phyloP scores from a whole-genome alignment of 1,140 invertebrate species.

The Drosophila malerkotliana region DNA sequence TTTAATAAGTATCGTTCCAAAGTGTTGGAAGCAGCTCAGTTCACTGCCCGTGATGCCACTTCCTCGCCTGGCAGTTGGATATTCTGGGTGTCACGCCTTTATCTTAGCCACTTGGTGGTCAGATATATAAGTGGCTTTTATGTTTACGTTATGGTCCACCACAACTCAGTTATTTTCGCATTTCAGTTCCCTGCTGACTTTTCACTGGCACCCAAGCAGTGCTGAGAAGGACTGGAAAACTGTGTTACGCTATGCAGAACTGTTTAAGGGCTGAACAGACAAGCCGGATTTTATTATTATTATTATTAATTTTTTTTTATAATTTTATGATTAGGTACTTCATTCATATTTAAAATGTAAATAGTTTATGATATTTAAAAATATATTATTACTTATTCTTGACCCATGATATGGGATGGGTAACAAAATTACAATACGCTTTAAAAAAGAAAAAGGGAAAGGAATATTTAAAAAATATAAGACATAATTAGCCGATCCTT shows the following conservation, averaged over 20 bases:
- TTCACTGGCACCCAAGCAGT: conserved; percentile 42
- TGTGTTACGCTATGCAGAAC: conserved; percentile 3
- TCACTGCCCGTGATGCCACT: neutral
- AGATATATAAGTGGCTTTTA: conserved; percentile 13
- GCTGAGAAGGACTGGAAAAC: neutral
- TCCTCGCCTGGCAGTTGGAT: neutral
- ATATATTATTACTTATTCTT: no score
- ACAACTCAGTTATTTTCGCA: conserved; percentile 55
- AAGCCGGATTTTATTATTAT: no score
- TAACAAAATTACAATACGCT: no score
- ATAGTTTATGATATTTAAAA: no score
- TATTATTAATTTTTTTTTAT: no score
- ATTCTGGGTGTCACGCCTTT: neutral
- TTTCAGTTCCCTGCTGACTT: conserved; percentile 59
- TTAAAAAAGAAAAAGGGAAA: no score
- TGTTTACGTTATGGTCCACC: conserved; percentile 46
- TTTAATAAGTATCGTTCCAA: conserved; percentile 38
- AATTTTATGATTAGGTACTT: no score
- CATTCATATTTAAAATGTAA: no score
- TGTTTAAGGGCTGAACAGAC: neutral
- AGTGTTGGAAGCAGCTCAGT: neutral
- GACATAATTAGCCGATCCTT: no score
- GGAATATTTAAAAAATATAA: no score
- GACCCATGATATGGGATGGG: no score
- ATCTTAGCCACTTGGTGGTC: neutral